Evolutionary conservation across 2,888 invertebrate genomes (phyloP), one percentile per base, ranked within the genome.

Genomic region (Nemotelus pantherinus): DNA sequence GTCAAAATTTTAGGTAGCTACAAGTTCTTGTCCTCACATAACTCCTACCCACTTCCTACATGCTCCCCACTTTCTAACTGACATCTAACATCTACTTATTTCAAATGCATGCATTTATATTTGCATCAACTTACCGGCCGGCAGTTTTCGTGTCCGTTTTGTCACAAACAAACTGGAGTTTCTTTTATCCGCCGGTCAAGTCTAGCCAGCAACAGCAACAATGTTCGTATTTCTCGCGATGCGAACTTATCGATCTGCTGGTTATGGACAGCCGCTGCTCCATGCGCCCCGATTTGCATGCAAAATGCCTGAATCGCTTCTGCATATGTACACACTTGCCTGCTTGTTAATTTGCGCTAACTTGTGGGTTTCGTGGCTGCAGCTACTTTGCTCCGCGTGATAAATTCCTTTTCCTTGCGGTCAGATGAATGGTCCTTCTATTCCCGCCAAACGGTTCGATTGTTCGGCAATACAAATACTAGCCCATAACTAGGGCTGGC

Each of bases 271-370:
- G 9, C 44, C 39, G 41, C 67, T 65, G 64, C 72, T 71, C 77
- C 78, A 80, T 78, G 77, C 70, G 77, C 74, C 48, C 47, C 58
- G 76, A 78, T 77, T 79, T 78, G 78, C 77, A 77, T 77, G 76
- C 67, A 60, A 76, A 76, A 67, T 70, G 57, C 58, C 45, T 47
- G 44, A 44, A 63, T 48, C 50, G 74, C 48, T 74, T 57, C 74
- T 74, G 74, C 74, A 74, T 74, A 74, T 47, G 74, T 60, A 44
- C 48, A 60, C 50, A 50, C 50, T 41, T 74, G 45, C 71, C 55
- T 53, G 9, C 25, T 41, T 53, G 55, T 47, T 70, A 70, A 70
- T 70, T 63, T 63, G 47, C 48, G 63, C 45, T 74, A 74, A 60
- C 39, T 63, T 41, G 74, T 50, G 63, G 63, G 47, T 74, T 63